Evolutionary conservation across 2,888 invertebrate species (phyloP).

Genomic region (Linnaemya vulpina): DNA sequence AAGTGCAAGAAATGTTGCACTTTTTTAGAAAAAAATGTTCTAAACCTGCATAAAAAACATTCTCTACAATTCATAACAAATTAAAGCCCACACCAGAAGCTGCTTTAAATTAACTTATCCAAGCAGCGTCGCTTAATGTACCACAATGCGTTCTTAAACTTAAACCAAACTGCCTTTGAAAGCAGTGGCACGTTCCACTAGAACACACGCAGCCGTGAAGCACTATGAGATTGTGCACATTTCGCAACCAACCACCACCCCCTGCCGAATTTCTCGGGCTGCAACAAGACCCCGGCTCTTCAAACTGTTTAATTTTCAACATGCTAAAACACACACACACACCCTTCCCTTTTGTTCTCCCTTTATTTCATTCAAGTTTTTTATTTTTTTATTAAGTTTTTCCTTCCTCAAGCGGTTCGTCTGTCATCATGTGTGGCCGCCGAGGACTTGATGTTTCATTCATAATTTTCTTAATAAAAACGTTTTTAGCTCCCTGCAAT

Average conservation of each 20-base stretch:
- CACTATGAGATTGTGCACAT: slow-evolving; percentile 14
- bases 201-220: slow-evolving; percentile 10
- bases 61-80: too few relatives aligned
- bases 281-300: not conserved
- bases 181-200: slow-evolving; percentile 42
- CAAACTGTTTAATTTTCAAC: slow-evolving; percentile 11
- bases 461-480: slow-evolving; percentile 37
- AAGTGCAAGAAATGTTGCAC: too few relatives aligned
- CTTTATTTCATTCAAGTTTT: too few relatives aligned
- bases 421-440: slow-evolving; percentile 67
- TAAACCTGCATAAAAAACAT: too few relatives aligned
- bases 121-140: too few relatives aligned
- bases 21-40: too few relatives aligned
- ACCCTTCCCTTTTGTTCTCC: too few relatives aligned
- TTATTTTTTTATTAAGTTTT: slow-evolving; percentile 50
- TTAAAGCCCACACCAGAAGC: too few relatives aligned
- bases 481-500: slow-evolving; percentile 53
- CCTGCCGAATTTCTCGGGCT: not conserved
- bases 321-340: slow-evolving; percentile 45
- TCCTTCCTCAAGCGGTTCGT: slow-evolving; percentile 55
- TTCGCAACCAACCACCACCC: slow-evolving; percentile 27
- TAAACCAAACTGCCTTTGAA: not conserved
- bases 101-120: too few relatives aligned
- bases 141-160: not conserved
- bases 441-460: slow-evolving; percentile 42